These are phyloP conservation scores for Dipodomys ordii DNA, from an alignment of 2,113 vertebrate species.

Conservation along the genomic window DNA sequence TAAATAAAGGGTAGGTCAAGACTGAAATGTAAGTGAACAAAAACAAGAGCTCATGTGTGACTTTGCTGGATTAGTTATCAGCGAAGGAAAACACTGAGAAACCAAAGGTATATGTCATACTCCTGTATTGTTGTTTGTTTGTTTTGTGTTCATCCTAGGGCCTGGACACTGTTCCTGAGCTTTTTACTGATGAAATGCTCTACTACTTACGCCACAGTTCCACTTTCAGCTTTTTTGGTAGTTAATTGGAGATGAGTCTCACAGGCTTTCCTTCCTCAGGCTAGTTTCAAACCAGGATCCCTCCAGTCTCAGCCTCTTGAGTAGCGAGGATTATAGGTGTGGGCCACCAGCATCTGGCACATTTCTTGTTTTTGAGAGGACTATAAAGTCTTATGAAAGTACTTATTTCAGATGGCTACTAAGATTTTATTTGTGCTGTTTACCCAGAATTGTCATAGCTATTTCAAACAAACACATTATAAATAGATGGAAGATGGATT, in stretches of 20 bases:
- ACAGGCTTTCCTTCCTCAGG: too few relatives aligned
- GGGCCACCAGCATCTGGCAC: too few relatives aligned
- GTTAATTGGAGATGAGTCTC: too few relatives aligned
- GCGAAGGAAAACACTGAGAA: neutral
- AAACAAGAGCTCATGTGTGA: neutral
- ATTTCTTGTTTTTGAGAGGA: neutral
- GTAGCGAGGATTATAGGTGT: too few relatives aligned
- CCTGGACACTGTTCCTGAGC: too few relatives aligned
- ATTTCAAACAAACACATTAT: neutral
- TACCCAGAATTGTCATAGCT: neutral
- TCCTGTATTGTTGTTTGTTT: neutral
- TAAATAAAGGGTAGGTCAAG: neutral
- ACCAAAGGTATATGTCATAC: neutral
- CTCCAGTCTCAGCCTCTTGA: too few relatives aligned
- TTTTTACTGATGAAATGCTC: too few relatives aligned
- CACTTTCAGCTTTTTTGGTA: too few relatives aligned
- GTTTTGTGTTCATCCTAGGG: too few relatives aligned
- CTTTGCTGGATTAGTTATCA: neutral
- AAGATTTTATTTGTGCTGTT: neutral
- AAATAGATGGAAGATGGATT: neutral
- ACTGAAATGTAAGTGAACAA: neutral
- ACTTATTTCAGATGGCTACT: neutral
- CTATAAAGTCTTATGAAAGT: neutral
- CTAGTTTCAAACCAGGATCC: too few relatives aligned
- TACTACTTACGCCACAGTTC: too few relatives aligned